Evolutionary conservation across 64 coral and sea anemone species (phyloP).

Genomic region (Actinia equina): DNA sequence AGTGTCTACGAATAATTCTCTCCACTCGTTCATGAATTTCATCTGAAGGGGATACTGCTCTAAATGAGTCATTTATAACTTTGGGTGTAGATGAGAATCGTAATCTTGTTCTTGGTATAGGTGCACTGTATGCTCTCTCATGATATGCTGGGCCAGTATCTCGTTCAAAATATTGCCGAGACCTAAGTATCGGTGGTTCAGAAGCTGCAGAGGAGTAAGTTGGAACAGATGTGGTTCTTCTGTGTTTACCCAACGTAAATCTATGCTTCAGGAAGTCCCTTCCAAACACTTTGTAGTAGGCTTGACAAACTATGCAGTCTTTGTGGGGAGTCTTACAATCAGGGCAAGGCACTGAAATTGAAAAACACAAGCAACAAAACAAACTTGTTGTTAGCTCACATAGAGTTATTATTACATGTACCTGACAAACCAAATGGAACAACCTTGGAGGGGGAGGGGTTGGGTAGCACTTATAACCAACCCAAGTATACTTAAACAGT

Average conservation of each 20-base stretch:
- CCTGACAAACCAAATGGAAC: too few relatives aligned
- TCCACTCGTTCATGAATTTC: conserved; percentile 82
- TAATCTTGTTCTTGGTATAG: conserved; percentile 55
- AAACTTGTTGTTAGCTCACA: too few relatives aligned
- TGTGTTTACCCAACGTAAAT: conserved; percentile 50
- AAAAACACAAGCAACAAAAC: not conserved
- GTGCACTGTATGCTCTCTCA: conserved; percentile 83
- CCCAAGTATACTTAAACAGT: too few relatives aligned
- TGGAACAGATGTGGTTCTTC: conserved; percentile 69
- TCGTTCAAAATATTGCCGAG: conserved; percentile 49
- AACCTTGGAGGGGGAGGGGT: too few relatives aligned
- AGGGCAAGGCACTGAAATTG: conserved; percentile 65
- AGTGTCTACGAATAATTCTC: conserved; percentile 37
- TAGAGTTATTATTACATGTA: too few relatives aligned
- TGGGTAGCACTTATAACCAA: too few relatives aligned
- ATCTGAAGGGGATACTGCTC: conserved; percentile 46
- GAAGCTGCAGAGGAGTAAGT: conserved; percentile 38
- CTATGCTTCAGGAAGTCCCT: conserved; percentile 86
- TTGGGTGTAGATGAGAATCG: conserved; percentile 55
- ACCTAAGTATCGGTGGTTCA: conserved; percentile 50
- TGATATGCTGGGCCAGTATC: conserved; percentile 43
- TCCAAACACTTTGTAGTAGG: conserved; percentile 95
- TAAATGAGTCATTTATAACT: conserved; percentile 34
- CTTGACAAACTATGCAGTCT: conserved; percentile 95
- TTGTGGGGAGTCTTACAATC: conserved; percentile 86